phyloP scores from a whole-genome alignment of 2,888 invertebrate species.

The Phortica okadai region DNA sequence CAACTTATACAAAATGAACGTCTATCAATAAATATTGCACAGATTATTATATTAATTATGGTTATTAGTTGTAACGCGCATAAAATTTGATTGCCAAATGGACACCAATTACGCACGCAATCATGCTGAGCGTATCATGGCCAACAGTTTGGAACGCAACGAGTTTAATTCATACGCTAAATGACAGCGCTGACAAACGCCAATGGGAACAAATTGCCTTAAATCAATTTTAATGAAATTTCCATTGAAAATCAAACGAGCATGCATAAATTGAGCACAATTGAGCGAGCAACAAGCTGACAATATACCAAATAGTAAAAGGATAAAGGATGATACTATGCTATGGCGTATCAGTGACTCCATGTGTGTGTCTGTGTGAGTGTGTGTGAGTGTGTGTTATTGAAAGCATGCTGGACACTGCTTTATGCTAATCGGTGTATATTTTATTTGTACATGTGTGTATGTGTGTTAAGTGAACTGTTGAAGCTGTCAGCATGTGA shows the following conservation, averaged over 20 bases:
- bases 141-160: background rate
- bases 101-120: too few species aligned
- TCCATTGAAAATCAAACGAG: slow-evolving; percentile 39
- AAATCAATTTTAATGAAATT: slow-evolving; percentile 69
- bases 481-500: slow-evolving; percentile 27
- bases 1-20: too few species aligned
- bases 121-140: too few species aligned
- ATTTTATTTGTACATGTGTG: background rate
- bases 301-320: slow-evolving; percentile 12
- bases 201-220: slow-evolving; percentile 53
- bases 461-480: background rate
- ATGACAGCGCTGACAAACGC: slow-evolving; percentile 22
- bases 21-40: too few species aligned
- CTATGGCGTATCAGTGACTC: background rate
- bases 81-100: too few species aligned
- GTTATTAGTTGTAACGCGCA: too few species aligned
- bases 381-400: slow-evolving; percentile 22
- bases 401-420: slow-evolving; percentile 5
- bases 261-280: slow-evolving; percentile 30
- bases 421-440: slow-evolving; percentile 22
- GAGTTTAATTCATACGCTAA: background rate
- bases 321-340: slow-evolving; percentile 2
- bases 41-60: too few species aligned
- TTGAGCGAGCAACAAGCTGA: slow-evolving; percentile 32
- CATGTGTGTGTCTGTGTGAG: slow-evolving; percentile 12